Evolutionary conservation across 2,888 invertebrate species (phyloP).

Genomic region (Ctenicera cuprea): DNA sequence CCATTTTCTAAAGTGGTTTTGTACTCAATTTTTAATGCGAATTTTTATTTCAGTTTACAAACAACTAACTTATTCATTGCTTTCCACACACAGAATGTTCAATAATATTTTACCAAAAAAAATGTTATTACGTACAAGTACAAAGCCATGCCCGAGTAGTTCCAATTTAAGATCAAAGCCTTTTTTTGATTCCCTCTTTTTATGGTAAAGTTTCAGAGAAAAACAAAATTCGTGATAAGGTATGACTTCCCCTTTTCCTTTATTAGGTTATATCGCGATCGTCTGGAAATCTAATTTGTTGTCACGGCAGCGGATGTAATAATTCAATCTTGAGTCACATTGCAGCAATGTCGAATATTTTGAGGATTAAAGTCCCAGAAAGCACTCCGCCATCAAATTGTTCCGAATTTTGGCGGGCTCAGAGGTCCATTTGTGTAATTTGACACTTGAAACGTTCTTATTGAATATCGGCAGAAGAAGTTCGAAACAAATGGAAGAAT

Average conservation of each 20-base stretch:
- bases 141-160: too few relatives aligned
- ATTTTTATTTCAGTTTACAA: too few relatives aligned
- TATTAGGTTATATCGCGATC: constrained; percentile 41
- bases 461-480: constrained; percentile 19
- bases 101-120: too few relatives aligned
- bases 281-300: constrained; percentile 41
- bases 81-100: too few relatives aligned
- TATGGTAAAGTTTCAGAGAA: not conserved
- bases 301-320: constrained; percentile 33
- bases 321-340: constrained; percentile 33
- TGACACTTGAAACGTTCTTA: constrained; percentile 27
- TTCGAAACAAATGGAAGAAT: constrained; percentile 26
- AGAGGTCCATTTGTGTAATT: constrained; percentile 23
- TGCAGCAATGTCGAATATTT: constrained; percentile 22
- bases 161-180: too few relatives aligned
- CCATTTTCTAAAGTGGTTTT: too few relatives aligned
- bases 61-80: too few relatives aligned
- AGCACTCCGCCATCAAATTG: constrained; percentile 5
- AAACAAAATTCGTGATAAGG: constrained; percentile 24
- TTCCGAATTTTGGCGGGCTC: constrained; percentile 15
- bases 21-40: too few relatives aligned
- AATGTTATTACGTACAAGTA: too few relatives aligned
- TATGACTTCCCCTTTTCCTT: constrained; percentile 22
- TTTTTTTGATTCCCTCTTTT: too few relatives aligned
- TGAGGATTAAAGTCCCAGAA: constrained; percentile 9